A percentile compares a stretch with the other conserved stretches of the same genome.
These are phyloP conservation scores for Drosophila truncata DNA, from an alignment of 1,140 invertebrate genomes.

Conservation along the genomic window DNA sequence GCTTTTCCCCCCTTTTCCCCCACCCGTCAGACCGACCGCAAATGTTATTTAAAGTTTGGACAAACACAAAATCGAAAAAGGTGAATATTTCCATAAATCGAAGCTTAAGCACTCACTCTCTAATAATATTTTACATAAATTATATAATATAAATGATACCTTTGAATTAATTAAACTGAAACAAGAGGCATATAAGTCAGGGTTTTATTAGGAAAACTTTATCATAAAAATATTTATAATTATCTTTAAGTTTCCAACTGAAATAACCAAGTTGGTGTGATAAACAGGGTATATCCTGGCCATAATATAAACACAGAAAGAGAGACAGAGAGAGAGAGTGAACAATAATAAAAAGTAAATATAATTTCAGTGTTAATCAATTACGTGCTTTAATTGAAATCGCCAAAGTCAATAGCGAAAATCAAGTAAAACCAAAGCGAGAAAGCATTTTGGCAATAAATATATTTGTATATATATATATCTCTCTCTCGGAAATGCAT, in stretches of 20 bases:
- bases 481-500: background rate
- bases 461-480: background rate
- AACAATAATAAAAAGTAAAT: slow-evolving; percentile 77
- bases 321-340: too few relatives aligned
- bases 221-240: background rate
- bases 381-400: slow-evolving; percentile 82
- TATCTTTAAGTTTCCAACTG: background rate
- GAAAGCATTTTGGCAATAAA: slow-evolving; percentile 27
- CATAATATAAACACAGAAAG: background rate
- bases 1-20: background rate
- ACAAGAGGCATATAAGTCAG: background rate
- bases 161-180: background rate
- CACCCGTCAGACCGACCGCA: slow-evolving; percentile 2
- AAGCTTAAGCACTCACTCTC: background rate
- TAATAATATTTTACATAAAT: background rate
- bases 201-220: background rate
- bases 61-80: slow-evolving; percentile 10
- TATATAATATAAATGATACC: background rate
- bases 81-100: background rate
- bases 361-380: slow-evolving; percentile 78
- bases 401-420: slow-evolving; percentile 71
- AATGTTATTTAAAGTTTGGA: slow-evolving; percentile 38
- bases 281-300: slow-evolving; percentile 4
- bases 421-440: slow-evolving; percentile 35
- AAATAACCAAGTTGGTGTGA: background rate